Evolutionary conservation across 2,888 invertebrate species (phyloP).

Genomic region (Heliothis peltigera): DNA sequence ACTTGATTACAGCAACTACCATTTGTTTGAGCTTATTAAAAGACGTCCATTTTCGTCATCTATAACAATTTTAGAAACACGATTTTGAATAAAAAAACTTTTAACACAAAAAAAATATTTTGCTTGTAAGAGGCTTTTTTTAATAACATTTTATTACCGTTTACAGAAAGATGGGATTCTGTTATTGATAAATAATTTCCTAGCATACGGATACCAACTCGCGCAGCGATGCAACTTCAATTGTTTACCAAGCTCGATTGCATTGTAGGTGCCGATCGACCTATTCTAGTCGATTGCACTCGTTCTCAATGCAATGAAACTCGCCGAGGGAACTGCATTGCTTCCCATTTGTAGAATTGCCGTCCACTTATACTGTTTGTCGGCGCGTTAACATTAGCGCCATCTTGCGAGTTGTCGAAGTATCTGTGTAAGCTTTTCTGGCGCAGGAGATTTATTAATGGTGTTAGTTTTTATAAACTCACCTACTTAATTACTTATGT

Average conservation of each 20-base stretch:
- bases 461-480: too few relatives aligned
- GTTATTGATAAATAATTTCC: background rate
- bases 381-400: conserved; percentile 36
- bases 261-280: conserved; percentile 39
- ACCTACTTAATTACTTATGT: too few relatives aligned
- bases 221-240: conserved; percentile 16
- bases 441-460: background rate
- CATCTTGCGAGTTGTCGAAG: conserved; percentile 17
- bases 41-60: too few relatives aligned
- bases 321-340: conserved; percentile 45
- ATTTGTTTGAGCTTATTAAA: too few relatives aligned
- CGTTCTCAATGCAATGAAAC: conserved; percentile 54
- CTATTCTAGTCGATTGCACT: conserved; percentile 49
- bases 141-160: too few relatives aligned
- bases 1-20: too few relatives aligned
- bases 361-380: conserved; percentile 43
- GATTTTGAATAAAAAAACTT: too few relatives aligned
- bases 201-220: background rate
- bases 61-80: too few relatives aligned
- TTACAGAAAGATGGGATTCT: too few relatives aligned
- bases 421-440: background rate
- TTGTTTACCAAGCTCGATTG: conserved; percentile 35
- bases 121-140: too few relatives aligned
- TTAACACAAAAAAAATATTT: too few relatives aligned
- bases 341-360: conserved; percentile 39